Evolutionary conservation across 2,888 invertebrate species (phyloP).

Genomic region (Graphium colonna): DNA sequence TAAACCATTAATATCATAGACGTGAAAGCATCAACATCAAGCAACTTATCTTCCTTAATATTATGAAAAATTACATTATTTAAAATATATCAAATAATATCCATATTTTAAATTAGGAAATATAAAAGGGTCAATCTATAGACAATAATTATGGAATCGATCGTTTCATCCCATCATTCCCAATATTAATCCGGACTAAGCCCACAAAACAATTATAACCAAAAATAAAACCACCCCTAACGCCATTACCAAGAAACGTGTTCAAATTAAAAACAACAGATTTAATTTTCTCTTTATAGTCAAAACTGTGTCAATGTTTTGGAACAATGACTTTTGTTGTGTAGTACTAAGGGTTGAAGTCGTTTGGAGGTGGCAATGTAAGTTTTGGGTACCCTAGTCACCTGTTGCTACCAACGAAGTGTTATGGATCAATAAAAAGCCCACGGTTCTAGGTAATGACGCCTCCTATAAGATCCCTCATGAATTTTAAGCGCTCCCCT

Average conservation of each 20-base stretch:
- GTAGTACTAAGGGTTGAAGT: conserved; percentile 14
- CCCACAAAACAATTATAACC: conserved; percentile 19
- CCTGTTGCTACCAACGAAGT: conserved; percentile 57
- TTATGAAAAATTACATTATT: too few species aligned
- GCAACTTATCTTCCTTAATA: too few species aligned
- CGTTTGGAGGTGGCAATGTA: background rate
- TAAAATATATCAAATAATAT: background rate
- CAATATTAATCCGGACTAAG: background rate
- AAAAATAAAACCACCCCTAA: conserved; percentile 29
- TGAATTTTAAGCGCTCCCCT: conserved; percentile 45
- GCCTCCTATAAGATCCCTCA: conserved; percentile 40
- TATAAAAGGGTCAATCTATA: background rate
- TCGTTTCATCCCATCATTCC: conserved; percentile 12
- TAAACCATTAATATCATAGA: too few species aligned
- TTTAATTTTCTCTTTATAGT: conserved; percentile 54
- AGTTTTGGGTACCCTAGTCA: conserved; percentile 34
- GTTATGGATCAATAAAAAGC: conserved; percentile 65
- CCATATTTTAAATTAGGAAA: background rate
- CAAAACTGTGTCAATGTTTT: conserved; percentile 27
- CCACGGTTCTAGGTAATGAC: conserved; percentile 51
- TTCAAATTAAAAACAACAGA: conserved; percentile 43
- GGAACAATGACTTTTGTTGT: conserved; percentile 27
- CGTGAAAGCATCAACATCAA: too few species aligned
- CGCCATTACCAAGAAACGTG: conserved; percentile 38
- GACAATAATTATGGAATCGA: conserved; percentile 1